Conservation (phyloP, 2,113 vertebrate genomes). For the Glaucomys volans region DNA sequence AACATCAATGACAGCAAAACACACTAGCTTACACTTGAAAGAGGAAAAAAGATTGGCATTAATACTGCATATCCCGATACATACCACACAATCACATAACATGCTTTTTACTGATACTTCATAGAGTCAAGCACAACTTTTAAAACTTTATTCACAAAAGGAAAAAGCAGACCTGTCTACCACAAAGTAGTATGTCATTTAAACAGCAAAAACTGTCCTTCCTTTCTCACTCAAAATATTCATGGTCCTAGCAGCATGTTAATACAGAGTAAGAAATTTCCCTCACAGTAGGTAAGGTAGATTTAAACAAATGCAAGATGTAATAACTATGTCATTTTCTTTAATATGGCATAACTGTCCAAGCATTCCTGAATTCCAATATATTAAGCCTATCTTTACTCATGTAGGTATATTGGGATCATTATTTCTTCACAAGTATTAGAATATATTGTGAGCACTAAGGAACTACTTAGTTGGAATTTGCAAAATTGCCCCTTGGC, state of each 20-base stretch:
- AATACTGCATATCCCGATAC: background rate
- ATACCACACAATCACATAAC: background rate
- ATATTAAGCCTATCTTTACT: background rate
- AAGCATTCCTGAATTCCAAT: background rate
- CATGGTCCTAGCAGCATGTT: background rate
- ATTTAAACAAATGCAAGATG: background rate
- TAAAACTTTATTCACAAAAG: conserved; percentile 59
- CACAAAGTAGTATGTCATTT: background rate
- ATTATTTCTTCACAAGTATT: conserved; percentile 4
- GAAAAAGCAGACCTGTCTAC: conserved; percentile 33
- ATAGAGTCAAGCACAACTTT: conserved; percentile 42
- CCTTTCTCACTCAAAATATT: background rate
- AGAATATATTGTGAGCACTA: background rate
- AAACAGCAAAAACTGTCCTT: background rate
- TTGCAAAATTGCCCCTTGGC: background rate
- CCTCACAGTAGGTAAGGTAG: background rate
- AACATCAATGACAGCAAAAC: too few relatives aligned
- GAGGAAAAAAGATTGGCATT: background rate
- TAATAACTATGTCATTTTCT: background rate
- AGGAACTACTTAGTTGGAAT: background rate
- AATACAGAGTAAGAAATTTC: background rate
- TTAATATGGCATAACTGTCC: background rate
- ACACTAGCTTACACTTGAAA: conserved; percentile 1
- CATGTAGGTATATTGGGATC: background rate
- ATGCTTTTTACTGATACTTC: background rate